Evolutionary conservation across 2,113 vertebrate species (phyloP).

Genomic region (Caretta caretta): DNA sequence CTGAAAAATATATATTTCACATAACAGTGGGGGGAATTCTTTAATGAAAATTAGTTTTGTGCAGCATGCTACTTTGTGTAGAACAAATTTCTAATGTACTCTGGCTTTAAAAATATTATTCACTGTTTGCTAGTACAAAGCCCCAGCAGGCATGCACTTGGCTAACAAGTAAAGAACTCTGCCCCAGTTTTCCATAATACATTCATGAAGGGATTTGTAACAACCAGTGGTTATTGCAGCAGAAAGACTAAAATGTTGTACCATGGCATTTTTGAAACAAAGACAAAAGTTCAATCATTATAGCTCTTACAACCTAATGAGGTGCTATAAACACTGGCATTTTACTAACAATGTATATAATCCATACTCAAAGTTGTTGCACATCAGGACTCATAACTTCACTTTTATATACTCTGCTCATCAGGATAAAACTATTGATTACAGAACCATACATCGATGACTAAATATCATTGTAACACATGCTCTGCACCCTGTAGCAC

Average conservation of each 20-base stretch:
- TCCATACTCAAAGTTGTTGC: slow-evolving; percentile 57
- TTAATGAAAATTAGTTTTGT: slow-evolving; percentile 33
- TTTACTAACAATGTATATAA: slow-evolving; percentile 66
- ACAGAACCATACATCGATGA: not conserved
- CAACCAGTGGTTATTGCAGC: slow-evolving; percentile 70
- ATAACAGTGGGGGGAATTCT: slow-evolving; percentile 22
- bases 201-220: slow-evolving; percentile 81
- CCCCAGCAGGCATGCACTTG: slow-evolving; percentile 77
- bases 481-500: not conserved
- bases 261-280: slow-evolving; percentile 71
- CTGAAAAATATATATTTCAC: slow-evolving; percentile 46
- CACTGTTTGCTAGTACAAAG: slow-evolving; percentile 73
- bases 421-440: slow-evolving; percentile 18
- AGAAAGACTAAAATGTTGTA: slow-evolving; percentile 66
- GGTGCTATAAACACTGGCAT: slow-evolving; percentile 65
- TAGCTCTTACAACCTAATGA: slow-evolving; percentile 66
- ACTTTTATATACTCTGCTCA: not conserved
- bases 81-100: slow-evolving; percentile 66
- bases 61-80: slow-evolving; percentile 49
- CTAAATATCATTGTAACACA: not conserved
- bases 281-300: slow-evolving; percentile 71
- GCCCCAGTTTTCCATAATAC: slow-evolving; percentile 80
- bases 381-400: slow-evolving; percentile 41
- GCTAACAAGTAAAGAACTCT: slow-evolving; percentile 76
- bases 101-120: slow-evolving; percentile 67